Base-by-base conservation (phyloP, 2,888 invertebrate genomes). In the Rhaphigaster nebulosa region DNA sequence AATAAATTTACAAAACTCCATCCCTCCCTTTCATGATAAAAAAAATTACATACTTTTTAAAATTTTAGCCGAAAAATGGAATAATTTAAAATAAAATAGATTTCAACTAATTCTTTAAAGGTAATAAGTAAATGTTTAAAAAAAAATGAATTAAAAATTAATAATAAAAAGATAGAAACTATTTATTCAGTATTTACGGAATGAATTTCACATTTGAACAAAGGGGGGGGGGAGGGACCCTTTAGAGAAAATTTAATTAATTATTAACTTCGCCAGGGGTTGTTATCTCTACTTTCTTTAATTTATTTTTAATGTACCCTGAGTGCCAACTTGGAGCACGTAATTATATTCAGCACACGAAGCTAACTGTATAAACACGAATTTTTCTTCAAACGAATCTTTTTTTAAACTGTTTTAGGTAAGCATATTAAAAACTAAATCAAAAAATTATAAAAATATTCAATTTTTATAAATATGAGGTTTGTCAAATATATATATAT, bases 281-380 rank as follows among this genome's bases (percentile, higher is more conserved):
- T 38, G 34, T 76, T 65, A 5, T 18, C 60, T n/a, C n/a, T 12
- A 60, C 34, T 76, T 38, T 38, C 70, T 38, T 38, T 38, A 34
- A 76, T 76, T 76, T 76, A 34, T 76, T 29, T 76, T 76, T 76
- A 76, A 76, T 76, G 38, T 76, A 38, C 38, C 70, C 34, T 76
- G 70, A 76, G 70, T 76, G 70, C 38, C 10, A 20, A 20, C 38
- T 20, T 23, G 34, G 20, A 76, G 10, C 6, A 38, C 6, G 20
- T 76, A 76, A 76, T 76, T 76, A 76, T 20, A 76, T 76, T 76
- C 23, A 76, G 38, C 70, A 34, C 8, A 20, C 34, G 29, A 29
- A 20, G 20, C 0, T 38, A 38, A 76, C 13, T 29, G 15, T 29
- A 65, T 65, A 65, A 29, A 29, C 1, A 29, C n/a, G n/a, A 10